phyloP scores from a whole-genome alignment of 1,140 invertebrate species.

The Condylostylus longicornis region DNA sequence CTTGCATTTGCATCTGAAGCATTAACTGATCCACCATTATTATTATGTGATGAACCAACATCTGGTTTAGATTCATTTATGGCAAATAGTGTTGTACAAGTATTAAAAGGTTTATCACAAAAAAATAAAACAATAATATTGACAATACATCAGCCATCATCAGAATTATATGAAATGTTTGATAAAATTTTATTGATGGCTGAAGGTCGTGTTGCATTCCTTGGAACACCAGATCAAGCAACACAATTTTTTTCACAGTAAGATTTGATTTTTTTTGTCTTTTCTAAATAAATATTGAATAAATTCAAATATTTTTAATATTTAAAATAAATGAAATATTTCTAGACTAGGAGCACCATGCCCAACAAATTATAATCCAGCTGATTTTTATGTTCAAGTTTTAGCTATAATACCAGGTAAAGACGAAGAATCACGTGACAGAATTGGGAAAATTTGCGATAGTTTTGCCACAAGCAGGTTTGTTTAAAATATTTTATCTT shows the following conservation, averaged over 20 bases:
- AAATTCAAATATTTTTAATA: neutral
- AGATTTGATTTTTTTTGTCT: constrained; percentile 19
- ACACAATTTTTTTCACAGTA: constrained; percentile 70
- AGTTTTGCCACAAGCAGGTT: constrained; percentile 45
- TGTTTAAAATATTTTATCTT: constrained; percentile 5
- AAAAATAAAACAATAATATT: constrained; percentile 84
- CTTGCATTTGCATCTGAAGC: constrained; percentile 93
- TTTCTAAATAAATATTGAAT: neutral
- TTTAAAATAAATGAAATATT: neutral
- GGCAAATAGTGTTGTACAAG: constrained; percentile 76
- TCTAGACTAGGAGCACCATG: constrained; percentile 55
- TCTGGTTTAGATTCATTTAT: constrained; percentile 75
- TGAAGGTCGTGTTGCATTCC: constrained; percentile 79
- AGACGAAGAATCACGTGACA: constrained; percentile 56
- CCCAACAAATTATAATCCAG: constrained; percentile 84
- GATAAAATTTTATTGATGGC: constrained; percentile 81
- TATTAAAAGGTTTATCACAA: constrained; percentile 60
- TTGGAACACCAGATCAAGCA: constrained; percentile 67
- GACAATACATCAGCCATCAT: constrained; percentile 93
- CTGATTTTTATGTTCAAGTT: constrained; percentile 86
- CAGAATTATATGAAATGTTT: constrained; percentile 84
- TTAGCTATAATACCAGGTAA: constrained; percentile 73
- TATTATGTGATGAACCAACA: constrained; percentile 97
- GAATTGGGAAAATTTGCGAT: constrained; percentile 63
- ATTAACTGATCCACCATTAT: constrained; percentile 81